A percentile compares a stretch with the other conserved stretches of the same genome.
phyloP scores from a whole-genome alignment of 1,140 invertebrate genomes.

The Leptinotarsa lineolata region DNA sequence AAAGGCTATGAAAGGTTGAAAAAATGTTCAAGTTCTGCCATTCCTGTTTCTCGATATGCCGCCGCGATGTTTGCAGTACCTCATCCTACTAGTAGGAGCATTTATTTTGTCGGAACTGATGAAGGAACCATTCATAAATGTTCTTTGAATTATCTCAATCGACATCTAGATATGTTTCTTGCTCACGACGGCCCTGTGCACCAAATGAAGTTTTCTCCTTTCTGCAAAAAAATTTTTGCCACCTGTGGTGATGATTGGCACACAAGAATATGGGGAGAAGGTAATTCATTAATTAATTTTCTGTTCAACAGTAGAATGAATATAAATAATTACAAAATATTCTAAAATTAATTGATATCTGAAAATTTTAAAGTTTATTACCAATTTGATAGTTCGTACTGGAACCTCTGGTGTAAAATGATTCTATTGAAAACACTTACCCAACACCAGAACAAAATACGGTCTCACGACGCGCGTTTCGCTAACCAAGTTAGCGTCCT shows the following conservation, averaged over 20 bases:
- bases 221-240: constrained; percentile 73
- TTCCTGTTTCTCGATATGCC: constrained; percentile 63
- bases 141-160: constrained; percentile 57
- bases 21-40: constrained; percentile 57
- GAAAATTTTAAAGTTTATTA: too few species aligned
- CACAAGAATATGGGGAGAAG: constrained; percentile 65
- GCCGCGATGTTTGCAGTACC: constrained; percentile 66
- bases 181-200: constrained; percentile 83
- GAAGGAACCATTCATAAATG: constrained; percentile 78
- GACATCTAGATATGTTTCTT: constrained; percentile 71
- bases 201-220: constrained; percentile 77
- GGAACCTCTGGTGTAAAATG: too few species aligned
- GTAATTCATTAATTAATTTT: constrained; percentile 52
- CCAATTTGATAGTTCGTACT: too few species aligned
- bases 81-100: constrained; percentile 66
- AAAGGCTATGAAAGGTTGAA: constrained; percentile 61
- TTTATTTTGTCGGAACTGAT: constrained; percentile 81
- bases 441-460: too few species aligned
- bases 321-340: neutral
- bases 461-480: too few species aligned
- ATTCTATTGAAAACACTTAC: too few species aligned
- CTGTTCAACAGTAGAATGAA: neutral
- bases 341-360: neutral
- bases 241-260: constrained; percentile 84
- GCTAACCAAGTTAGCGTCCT: too few species aligned